Evolutionary conservation across 2,797 vertebrate genomes (phyloP), one percentile per base, ranked within the genome.

Genomic region (Microchirus variegatus): DNA sequence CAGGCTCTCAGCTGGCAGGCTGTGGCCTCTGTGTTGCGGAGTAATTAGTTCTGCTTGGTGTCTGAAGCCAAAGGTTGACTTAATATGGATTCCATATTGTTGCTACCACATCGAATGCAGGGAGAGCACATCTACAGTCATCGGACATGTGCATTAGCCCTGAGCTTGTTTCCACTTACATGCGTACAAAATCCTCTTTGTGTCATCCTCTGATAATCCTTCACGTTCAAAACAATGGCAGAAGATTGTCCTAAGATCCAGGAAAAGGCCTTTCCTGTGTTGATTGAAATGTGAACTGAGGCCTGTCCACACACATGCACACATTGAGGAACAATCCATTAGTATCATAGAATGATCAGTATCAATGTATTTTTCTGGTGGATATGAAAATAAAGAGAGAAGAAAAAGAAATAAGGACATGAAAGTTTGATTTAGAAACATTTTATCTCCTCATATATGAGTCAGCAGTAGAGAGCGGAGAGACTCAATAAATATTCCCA

Each of bases 81-180:
- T 69, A 78, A 77, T 85, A 88, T 84, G 67, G 82, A 89, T 86
- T 68, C 59, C 57, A 63, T 78, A 84, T 83, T 66, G 80, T 87
- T 80, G 70, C 62, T 79, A 78, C 79, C 77, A 79, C 73, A 65
- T 78, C 56, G 55, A 63, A 58, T 73, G 62, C 40, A 53, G 46
- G 37, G 31, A 45, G 45, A 67, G 52, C 17, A 47, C 57, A 53
- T 63, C 35, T 10, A 37, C 5, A 0, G 31, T 41, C 47, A 57
- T 14, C 18, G 31, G 40, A 67, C 66, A 45, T 26, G 42, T 17
- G 35, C 58, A 51, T 48, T 31, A 15, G 59, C 69, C 52, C 37
- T 41, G 53, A 65, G 45, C 26, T 38, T 22, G 31, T 58, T 59
- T 44, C 6, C 16, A 22, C 14, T 22, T 42, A 18, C 10, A 18